Base-by-base conservation (phyloP, 2,888 invertebrate species). In the Phorcus lineatus region DNA sequence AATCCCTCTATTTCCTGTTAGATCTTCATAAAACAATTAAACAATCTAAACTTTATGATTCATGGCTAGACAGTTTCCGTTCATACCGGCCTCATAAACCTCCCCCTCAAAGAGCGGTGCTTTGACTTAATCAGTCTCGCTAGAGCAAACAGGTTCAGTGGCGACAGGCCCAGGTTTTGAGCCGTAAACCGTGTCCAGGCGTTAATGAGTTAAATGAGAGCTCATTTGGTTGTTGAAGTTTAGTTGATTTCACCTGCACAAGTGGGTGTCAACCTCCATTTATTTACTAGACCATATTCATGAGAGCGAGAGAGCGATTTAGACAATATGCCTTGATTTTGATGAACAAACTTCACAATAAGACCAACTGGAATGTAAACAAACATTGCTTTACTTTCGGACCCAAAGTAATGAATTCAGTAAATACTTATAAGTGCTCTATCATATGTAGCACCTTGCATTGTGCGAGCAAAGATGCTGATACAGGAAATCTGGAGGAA, bases 251-350 rank as follows among this genome's bases (percentile, higher is more conserved):
- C 55, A 62, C 24, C 22, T 57, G 7, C 28, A 31, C 19, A 77
- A 57, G 55, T 77, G 54, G 55, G 40, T 57, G 28, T 36, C 36
- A 9, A 80, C 55, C 24, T 22, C 16, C 3, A 24, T 17, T 24
- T 40, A 52, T 22, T 57, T 80, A 19, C 24, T 80, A 24, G 11
- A 54, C 13, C 28, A n/a, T 2, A 76, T 80, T 7, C 80, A 75
- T 11, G 47, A 76, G 40, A 28, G 17, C 11, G 80, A 80, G 55
- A 52, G 76, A 36, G 80, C 57, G n/a, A 75, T 57, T n/a, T 19
- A 36, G 19, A 24, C 22, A 2, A 40, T 19, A n/a, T 28, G 74
- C 22, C 28, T 79, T n/a, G 54, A 79, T 74, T 22, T 79, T 16
- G 31, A 57, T 17, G 36, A 40, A 19, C 28, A 28, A 53, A 24